Evolutionary conservation across 1,140 invertebrate genomes (phyloP), one percentile per base, ranked within the genome.

Genomic region (Phortica variegata): DNA sequence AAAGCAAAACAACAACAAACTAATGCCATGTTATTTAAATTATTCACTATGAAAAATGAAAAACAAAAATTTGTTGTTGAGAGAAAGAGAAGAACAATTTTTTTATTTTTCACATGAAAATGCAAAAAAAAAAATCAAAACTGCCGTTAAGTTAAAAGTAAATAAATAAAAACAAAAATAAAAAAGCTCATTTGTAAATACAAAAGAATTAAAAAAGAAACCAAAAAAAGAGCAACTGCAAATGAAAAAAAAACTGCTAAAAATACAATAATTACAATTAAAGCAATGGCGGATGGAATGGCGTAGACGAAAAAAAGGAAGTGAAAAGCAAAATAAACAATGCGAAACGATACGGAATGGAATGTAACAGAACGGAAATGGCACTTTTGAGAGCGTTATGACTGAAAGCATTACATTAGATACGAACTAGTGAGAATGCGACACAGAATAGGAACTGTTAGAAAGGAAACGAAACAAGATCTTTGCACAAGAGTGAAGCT

Each of bases 251-350:
- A 66, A 66, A 63, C 63, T 66, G 63, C 63, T 66, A 66, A 66
- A 56, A 63, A 66, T 66, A 66, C 63, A 66, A 66, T 68, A 68
- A 66, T 63, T 68, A 66, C 68, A 66, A 66, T 66, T 68, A 66
- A 60, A 68, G 46, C 63, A n/a, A n/a, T 66, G 68, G 63, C 63
- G 60, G 63, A 66, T 26, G 41, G 49, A 49, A 60, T 62, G 41
- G 57, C 42, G 56, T 53, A 49, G 56, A 51, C 21, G 37, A 41
- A 16, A 56, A 43, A 26, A 43, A 33, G 10, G 18, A 53, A 15
- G 23, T 19, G 12, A 47, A 46, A 43, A 17, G 38, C 32, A 18
- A 33, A 36, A 43, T 34, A 29, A 19, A 31, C 33, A 54, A 41
- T 26, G 20, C 53, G 49, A 43, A 37, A 10, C 43, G 34, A 36